Evolutionary conservation across 2,797 vertebrate species (phyloP), one percentile per base, ranked within the genome.

Genomic region (Graptemys geographica): DNA sequence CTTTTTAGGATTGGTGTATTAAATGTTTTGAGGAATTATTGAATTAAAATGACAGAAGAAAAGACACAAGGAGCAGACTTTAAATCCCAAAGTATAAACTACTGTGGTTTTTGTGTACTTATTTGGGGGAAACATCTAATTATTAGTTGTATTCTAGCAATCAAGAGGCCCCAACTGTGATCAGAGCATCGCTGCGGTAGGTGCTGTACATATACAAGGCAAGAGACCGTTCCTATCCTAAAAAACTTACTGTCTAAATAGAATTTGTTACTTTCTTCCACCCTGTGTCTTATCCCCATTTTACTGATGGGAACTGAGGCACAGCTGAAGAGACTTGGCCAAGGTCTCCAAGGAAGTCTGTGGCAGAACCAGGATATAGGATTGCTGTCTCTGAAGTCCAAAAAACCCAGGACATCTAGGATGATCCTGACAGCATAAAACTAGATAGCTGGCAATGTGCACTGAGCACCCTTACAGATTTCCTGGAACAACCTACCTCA

Each of bases 381-480:
- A 8, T 23, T 55, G 25, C 23, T 28, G 31, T 5, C 57, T 59
- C 57, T 59, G 57, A 31, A 11, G 57, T 59, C 25, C 57, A 59
- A 59, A 59, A 59, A 5, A 11, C 57, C 57, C 25, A 25, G 28
- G 57, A 31, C 57, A 59, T 59, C 11, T 59, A 12, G 11, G 27
- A 59, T 59, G 57, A 59, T 31, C 57, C 5, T 31, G 57, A 59
- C 4, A 59, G 56, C 57, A 31, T 59, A 31, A 59, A 59, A 59
- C 84, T 82, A 56, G 94, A 94, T 89, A 89, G 92, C 94, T 96
- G 91, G 85, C 89, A 59, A 9, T 59, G 57, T 59, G 57, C 12
- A 31, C 57, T 59, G 27, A 31, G 57, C 57, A 59, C 57, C 27
- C 27, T 59, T 59, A 59, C 11, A 31, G 23, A 13, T 59, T 59